A percentile compares a stretch with the other conserved stretches of the same genome.
These are phyloP conservation scores for Oscheius sp. DNA, from an alignment of 2,888 invertebrate species.

Conservation along the genomic window DNA sequence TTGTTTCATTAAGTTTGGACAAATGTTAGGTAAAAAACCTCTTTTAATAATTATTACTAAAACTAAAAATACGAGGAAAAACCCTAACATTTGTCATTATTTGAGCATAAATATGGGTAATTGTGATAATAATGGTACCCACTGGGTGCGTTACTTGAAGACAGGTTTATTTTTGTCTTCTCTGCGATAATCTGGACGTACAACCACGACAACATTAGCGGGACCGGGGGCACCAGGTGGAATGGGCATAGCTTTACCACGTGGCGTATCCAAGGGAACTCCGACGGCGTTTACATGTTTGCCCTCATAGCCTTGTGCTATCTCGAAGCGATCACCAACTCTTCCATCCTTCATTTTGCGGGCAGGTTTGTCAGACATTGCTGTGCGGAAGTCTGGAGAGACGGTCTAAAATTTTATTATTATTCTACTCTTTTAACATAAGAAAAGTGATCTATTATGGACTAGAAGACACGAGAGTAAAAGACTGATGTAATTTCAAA, in stretches of 20 bases:
- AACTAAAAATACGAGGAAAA: background rate
- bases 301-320: constrained; percentile 25
- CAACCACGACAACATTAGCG: background rate
- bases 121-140: too few relatives aligned
- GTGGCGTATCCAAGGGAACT: constrained; percentile 25
- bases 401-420: constrained; percentile 11
- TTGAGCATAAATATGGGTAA: background rate
- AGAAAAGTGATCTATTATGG: background rate
- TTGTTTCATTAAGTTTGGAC: background rate
- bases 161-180: constrained; percentile 16
- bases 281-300: constrained; percentile 26
- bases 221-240: constrained; percentile 18
- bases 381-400: constrained; percentile 23
- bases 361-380: constrained; percentile 31
- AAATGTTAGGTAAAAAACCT: background rate
- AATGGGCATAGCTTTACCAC: constrained; percentile 6
- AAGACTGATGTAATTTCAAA: too few relatives aligned
- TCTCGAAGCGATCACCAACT: constrained; percentile 17
- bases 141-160: background rate
- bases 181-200: constrained; percentile 30
- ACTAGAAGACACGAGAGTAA: background rate
- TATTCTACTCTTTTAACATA: too few relatives aligned
- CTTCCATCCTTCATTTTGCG: constrained; percentile 26
- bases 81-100: background rate
- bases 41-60: background rate